Conservation (phyloP, 2,113 vertebrate genomes). For the Mesocricetus auratus region DNA sequence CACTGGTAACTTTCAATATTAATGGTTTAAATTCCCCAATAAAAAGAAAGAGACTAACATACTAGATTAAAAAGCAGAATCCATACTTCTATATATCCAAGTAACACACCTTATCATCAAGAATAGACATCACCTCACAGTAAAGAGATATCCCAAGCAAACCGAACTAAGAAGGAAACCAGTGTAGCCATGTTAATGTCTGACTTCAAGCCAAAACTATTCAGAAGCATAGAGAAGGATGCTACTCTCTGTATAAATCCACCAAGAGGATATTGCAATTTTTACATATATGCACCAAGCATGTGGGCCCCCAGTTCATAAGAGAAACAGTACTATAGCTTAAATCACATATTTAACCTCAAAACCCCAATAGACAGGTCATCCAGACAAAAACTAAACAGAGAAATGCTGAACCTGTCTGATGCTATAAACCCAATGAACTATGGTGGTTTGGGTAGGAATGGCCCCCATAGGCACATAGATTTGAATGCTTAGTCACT, state of each 20-base stretch:
- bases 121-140: not conserved
- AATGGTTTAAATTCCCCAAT: too few species aligned
- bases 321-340: not conserved
- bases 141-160: not conserved
- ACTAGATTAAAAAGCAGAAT: not conserved
- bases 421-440: too few species aligned
- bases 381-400: too few species aligned
- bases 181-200: not conserved
- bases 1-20: too few species aligned
- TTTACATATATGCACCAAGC: not conserved
- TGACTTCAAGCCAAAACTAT: not conserved
- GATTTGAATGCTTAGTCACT: too few species aligned
- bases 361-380: too few species aligned
- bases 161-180: not conserved
- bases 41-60: not conserved
- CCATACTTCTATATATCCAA: not conserved
- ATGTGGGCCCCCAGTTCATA: not conserved
- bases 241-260: not conserved
- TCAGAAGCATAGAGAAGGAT: not conserved
- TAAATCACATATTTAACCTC: not conserved
- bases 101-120: not conserved
- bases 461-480: too few species aligned
- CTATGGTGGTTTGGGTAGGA: too few species aligned
- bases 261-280: not conserved
- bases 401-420: too few species aligned